phyloP scores from a whole-genome alignment of 2,797 vertebrate species.

The Pelochelys cantorii region DNA sequence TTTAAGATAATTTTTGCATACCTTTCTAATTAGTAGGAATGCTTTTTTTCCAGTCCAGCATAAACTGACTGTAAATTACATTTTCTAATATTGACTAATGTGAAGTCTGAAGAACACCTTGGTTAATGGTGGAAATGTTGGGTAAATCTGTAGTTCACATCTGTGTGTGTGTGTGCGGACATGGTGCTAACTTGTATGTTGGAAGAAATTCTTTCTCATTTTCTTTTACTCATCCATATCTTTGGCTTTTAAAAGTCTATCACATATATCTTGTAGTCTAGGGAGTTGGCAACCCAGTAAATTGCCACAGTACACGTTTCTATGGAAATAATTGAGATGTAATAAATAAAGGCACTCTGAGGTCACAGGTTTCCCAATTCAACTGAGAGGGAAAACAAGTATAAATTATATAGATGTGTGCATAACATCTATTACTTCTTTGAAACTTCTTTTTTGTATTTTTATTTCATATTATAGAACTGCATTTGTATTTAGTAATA shows the following conservation, averaged over 20 bases:
- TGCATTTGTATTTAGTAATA: conserved; percentile 64
- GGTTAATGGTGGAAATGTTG: conserved; percentile 53
- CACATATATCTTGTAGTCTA: conserved; percentile 72
- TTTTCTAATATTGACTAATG: conserved; percentile 45
- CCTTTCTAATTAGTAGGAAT: conserved; percentile 26
- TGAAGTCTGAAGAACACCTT: conserved; percentile 35
- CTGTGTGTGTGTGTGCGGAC: not conserved
- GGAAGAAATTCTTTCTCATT: conserved; percentile 23
- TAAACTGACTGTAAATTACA: conserved; percentile 67
- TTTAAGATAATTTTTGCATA: not conserved
- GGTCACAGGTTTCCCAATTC: conserved; percentile 82
- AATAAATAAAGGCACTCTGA: conserved; percentile 83
- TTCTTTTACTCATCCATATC: conserved; percentile 26
- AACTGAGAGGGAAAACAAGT: conserved; percentile 78
- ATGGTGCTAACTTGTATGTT: not conserved
- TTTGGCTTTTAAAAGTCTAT: conserved; percentile 61
- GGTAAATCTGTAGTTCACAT: not conserved
- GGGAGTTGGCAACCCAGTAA: conserved; percentile 71
- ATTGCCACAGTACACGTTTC: conserved; percentile 77
- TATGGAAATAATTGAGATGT: conserved; percentile 86
- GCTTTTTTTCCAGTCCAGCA: conserved; percentile 48
- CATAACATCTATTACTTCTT: conserved; percentile 35
- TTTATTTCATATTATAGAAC: conserved; percentile 54
- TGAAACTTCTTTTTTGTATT: conserved; percentile 16
- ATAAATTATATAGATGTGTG: conserved; percentile 76